A percentile compares a stretch with the other conserved stretches of the same genome.
Evolutionary conservation across 2,113 vertebrate species (phyloP).

Genomic region (Meriones unguiculatus): DNA sequence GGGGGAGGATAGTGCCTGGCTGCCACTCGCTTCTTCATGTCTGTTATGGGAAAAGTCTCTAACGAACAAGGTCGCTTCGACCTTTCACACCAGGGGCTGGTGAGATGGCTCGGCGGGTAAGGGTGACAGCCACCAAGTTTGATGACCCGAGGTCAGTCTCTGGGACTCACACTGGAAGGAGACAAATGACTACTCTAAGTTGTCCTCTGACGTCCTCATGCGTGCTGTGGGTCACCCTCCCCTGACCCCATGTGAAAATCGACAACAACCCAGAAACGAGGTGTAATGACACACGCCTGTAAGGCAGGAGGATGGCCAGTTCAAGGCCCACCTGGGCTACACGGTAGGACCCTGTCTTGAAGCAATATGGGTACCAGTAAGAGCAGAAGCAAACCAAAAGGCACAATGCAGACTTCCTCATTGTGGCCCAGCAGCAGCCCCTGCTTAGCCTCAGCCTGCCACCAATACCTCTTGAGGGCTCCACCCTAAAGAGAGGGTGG

Average conservation of each 20-base stretch:
- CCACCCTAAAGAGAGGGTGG: background rate
- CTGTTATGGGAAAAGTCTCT: background rate
- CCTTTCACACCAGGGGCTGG: background rate
- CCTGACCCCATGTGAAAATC: background rate
- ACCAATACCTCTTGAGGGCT: background rate
- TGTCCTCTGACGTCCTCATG: background rate
- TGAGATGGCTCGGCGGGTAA: background rate
- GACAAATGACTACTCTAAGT: background rate
- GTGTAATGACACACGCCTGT: background rate
- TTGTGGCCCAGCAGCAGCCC: background rate
- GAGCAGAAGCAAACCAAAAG: background rate
- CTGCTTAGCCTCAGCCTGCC: background rate
- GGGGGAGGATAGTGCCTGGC: accelerated
- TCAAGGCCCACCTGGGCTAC: background rate
- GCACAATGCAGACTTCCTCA: no score
- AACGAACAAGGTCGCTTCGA: background rate
- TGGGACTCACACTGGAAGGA: background rate
- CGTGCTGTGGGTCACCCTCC: background rate
- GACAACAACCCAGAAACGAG: background rate
- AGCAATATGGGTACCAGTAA: background rate
- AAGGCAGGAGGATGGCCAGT: background rate
- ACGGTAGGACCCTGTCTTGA: background rate
- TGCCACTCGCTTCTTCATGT: background rate
- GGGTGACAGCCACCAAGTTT: background rate
- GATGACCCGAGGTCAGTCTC: background rate